Conservation (phyloP, 2,113 vertebrate genomes). For the Corythornis vintsioides region DNA sequence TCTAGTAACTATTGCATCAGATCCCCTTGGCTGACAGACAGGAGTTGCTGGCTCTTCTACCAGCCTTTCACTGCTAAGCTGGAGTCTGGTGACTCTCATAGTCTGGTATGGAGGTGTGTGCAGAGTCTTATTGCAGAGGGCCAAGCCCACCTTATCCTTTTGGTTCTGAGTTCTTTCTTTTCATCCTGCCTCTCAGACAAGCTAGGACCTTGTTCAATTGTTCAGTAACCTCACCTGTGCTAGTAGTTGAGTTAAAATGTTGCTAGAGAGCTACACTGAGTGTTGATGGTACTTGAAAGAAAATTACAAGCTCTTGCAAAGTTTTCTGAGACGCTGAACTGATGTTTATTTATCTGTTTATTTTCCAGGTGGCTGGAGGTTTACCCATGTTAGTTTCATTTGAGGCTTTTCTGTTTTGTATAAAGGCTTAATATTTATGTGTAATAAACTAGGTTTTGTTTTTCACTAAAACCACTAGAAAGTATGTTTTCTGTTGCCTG, state of each 20-base stretch:
- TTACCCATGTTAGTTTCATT: background rate
- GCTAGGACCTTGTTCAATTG: background rate
- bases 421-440: background rate
- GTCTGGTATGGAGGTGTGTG: background rate
- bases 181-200: background rate
- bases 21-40: background rate
- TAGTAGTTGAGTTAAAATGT: background rate
- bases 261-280: background rate
- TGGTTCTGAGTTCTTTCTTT: background rate
- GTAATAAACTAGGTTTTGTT: background rate
- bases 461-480: background rate
- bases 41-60: background rate
- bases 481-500: background rate
- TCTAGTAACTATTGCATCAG: background rate
- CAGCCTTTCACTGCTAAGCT: fast-evolving
- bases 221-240: background rate
- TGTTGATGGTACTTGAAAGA: background rate
- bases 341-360: background rate
- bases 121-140: background rate
- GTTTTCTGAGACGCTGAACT: background rate
- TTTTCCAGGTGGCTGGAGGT: background rate
- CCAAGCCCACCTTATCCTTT: background rate
- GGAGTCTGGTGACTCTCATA: too few species aligned
- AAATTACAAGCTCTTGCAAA: background rate
- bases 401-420: background rate